phyloP scores from a whole-genome alignment of 2,113 vertebrate species.

The Barbus barbus region DNA sequence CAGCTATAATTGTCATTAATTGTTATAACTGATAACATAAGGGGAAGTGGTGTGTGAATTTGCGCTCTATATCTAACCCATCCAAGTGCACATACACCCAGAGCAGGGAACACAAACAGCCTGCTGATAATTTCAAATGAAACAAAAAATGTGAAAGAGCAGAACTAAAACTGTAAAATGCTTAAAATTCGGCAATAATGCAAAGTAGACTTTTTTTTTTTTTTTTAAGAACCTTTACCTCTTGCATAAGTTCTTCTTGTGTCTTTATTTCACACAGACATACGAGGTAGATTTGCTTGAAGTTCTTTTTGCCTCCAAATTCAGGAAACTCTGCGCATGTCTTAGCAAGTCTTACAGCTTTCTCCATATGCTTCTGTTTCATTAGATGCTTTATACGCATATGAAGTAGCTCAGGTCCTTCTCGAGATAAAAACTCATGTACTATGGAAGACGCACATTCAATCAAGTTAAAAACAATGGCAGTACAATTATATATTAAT shows the following conservation, averaged over 20 bases:
- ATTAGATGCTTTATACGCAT: conserved; percentile 98
- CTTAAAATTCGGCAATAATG: background rate
- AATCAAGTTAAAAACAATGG: background rate
- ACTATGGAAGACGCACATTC: conserved; percentile 70
- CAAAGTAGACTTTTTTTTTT: background rate
- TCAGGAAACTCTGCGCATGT: conserved; percentile 92
- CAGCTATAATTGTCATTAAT: no score
- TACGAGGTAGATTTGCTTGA: conserved; percentile 95
- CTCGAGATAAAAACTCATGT: conserved; percentile 86
- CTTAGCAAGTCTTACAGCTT: conserved; percentile 92
- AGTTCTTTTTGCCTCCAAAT: conserved; percentile 92
- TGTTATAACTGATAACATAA: no score
- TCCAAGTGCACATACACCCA: no score
- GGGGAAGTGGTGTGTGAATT: no score
- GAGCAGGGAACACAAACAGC: background rate
- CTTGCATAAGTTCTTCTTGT: conserved; percentile 93
- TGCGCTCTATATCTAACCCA: no score
- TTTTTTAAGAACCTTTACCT: conserved; percentile 80
- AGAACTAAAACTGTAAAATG: background rate
- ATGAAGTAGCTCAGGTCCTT: conserved; percentile 91
- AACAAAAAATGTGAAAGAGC: background rate
- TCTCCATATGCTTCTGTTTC: conserved; percentile 87
- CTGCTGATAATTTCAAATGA: background rate
- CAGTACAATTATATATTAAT: background rate
- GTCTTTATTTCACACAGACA: conserved; percentile 93